phyloP scores from a whole-genome alignment of 2,113 vertebrate genomes.

The Fregetta grallaria region DNA sequence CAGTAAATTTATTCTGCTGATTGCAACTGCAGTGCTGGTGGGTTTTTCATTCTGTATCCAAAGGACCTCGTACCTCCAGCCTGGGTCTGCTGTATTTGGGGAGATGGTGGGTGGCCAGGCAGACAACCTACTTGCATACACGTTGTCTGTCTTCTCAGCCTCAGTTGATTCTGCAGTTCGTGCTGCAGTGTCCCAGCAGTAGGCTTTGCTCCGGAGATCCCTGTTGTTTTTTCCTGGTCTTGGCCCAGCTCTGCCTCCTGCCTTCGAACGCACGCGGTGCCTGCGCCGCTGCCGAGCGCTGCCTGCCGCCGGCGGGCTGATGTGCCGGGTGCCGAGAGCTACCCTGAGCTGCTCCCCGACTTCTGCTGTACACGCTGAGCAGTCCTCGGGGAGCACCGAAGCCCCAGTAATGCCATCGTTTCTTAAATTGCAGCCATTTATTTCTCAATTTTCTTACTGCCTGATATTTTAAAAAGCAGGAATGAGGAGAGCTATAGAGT shows the following conservation, averaged over 20 bases:
- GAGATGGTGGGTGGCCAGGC: neutral
- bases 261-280: rapidly evolving
- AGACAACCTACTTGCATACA: neutral
- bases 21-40: neutral
- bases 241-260: neutral
- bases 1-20: neutral
- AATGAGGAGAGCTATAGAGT: neutral
- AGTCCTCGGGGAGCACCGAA: neutral
- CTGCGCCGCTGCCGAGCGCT: rapidly evolving
- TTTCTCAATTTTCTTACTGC: neutral
- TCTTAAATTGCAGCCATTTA: neutral
- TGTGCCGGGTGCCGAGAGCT: rapidly evolving
- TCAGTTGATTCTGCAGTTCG: neutral
- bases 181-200: neutral
- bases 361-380: neutral
- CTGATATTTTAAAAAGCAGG: neutral
- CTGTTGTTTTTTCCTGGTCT: neutral
- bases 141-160: neutral
- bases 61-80: neutral
- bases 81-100: neutral
- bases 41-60: neutral
- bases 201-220: neutral
- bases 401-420: neutral
- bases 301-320: rapidly evolving
- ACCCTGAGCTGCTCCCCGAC: neutral